Conservation (phyloP, 2,888 invertebrate species). For the Crepidodera aurea region DNA sequence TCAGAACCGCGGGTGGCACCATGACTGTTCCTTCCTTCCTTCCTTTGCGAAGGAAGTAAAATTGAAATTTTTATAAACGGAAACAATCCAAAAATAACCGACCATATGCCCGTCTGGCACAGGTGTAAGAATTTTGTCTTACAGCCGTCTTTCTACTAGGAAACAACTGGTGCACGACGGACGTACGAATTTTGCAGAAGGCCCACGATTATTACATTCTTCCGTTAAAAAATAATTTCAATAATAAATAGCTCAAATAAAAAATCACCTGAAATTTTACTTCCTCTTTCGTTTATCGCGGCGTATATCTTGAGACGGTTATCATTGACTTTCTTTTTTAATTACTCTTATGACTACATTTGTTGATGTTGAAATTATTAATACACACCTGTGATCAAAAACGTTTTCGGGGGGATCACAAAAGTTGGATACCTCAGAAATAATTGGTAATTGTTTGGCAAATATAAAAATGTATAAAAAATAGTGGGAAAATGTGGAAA, state of each 20-base stretch:
- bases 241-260: conserved; percentile 15
- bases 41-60: neutral
- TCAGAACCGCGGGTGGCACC: neutral
- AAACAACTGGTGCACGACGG: conserved; percentile 38
- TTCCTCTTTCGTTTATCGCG: neutral
- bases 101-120: conserved; percentile 27
- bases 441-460: too few relatives aligned
- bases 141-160: conserved; percentile 30
- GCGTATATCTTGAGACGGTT: neutral
- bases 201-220: conserved; percentile 32
- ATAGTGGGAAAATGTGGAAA: too few relatives aligned
- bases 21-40: conserved; percentile 9
- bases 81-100: conserved; percentile 27
- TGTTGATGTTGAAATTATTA: too few relatives aligned
- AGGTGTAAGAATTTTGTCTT: conserved; percentile 33
- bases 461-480: too few relatives aligned
- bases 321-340: too few relatives aligned
- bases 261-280: conserved; percentile 1
- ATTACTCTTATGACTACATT: too few relatives aligned
- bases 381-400: too few relatives aligned
- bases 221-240: conserved; percentile 26
- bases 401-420: too few relatives aligned
- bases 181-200: conserved; percentile 37
- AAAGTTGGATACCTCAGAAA: too few relatives aligned
- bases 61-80: conserved; percentile 6